Conservation (phyloP, 2,888 invertebrate species). For the Acholoe squamosa region DNA sequence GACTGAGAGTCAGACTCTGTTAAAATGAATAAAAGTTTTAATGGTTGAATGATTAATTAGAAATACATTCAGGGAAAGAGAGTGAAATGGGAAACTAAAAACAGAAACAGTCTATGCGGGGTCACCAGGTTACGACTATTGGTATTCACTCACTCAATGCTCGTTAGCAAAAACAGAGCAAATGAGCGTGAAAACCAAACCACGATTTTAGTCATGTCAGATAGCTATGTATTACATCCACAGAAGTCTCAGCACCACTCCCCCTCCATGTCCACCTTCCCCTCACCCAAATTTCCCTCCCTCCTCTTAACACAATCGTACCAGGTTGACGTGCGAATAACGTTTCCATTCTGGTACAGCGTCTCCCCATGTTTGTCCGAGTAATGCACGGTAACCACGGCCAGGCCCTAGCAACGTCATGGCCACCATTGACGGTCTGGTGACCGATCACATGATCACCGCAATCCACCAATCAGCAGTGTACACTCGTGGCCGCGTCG, state of each 20-base stretch:
- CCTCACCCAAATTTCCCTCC: not conserved
- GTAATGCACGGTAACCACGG: conserved; percentile 24
- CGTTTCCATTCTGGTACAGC: not conserved
- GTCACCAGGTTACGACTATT: not conserved
- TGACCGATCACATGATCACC: conserved; percentile 61
- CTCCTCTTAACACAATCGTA: conserved; percentile 9
- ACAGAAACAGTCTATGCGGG: not conserved
- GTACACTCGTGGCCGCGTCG: not conserved
- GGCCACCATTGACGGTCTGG: conserved; percentile 15
- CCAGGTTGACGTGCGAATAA: not conserved
- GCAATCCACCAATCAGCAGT: conserved; percentile 40
- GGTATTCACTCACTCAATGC: too few species aligned
- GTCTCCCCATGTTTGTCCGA: not conserved
- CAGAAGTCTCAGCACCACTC: too few species aligned
- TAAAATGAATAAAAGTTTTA: too few species aligned
- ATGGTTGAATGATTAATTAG: too few species aligned
- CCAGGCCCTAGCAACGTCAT: conserved; percentile 48
- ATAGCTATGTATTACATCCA: too few species aligned
- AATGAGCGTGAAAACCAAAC: too few species aligned
- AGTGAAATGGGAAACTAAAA: too few species aligned
- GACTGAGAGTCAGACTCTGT: too few species aligned
- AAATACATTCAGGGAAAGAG: too few species aligned
- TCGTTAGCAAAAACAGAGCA: not conserved
- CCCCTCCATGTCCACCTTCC: not conserved
- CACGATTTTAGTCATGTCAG: too few species aligned